Base-by-base conservation (phyloP, 2,113 vertebrate genomes). In the Colossoma macropomum region DNA sequence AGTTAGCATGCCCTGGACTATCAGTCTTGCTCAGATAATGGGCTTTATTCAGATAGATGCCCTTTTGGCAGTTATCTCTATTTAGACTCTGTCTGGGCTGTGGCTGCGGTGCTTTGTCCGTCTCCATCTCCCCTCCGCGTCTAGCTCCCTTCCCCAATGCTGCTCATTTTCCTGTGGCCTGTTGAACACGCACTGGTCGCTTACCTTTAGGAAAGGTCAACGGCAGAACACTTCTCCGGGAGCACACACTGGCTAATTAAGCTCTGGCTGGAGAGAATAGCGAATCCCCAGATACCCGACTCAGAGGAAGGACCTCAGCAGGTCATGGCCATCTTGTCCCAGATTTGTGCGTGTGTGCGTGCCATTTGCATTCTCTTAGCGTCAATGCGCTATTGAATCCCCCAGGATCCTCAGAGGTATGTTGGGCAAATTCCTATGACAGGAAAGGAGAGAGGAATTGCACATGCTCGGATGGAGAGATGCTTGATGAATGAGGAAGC, bases 161-260 rank as follows among this genome's bases (percentile, higher is more conserved):
- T 83, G 74, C 90, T 91, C 84, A 90, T 91, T 91, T 89, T 90
- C 88, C 85, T 88, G 68, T 81, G 80, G 88, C 87, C 89, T 88
- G 91, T 84, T 89, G 87, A 92, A 91, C 92, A 92, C 83, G 83
- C 84, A 62, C 83, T 66, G 85, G 86, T 86, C 79, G 90, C 88
- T 90, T 89, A 89, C 91, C 89, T 90, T 92, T 90, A 85, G 71
- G 83, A 92, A 93, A 93, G 92, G 93, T 93, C 93, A 93, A 90
- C 88, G 86, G 81, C 86, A 91, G 89, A 92, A 85, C 86, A 75
- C 84, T 89, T 90, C 91, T 93, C 86, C 87, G 84, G 86, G 90
- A 90, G 75, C 90, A 83, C 71, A 82, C 84, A 86, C 77, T 45
- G 75, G 80, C 92, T 93, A 93, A 93, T 93, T 93, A 94, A 89